phyloP scores from a whole-genome alignment of 1,140 invertebrate genomes.

The Drosophila oshimai region DNA sequence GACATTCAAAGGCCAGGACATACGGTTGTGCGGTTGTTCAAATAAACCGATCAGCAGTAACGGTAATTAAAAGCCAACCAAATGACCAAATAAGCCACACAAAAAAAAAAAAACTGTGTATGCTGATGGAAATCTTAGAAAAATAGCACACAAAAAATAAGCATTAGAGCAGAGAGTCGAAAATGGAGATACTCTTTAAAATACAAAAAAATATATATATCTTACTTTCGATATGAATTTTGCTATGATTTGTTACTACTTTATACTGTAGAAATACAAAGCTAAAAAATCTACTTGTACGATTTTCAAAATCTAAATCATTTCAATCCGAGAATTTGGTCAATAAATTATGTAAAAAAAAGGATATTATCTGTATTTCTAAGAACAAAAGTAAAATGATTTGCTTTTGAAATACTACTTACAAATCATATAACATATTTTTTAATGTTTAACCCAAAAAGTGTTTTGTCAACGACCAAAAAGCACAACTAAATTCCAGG shows the following conservation, averaged over 20 bases:
- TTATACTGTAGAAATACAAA: too few species aligned
- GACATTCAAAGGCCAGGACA: neutral
- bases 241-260: too few species aligned
- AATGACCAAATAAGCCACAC: conserved; percentile 71
- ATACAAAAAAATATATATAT: too few species aligned
- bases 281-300: too few species aligned
- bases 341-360: too few species aligned
- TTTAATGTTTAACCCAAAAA: neutral
- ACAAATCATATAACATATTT: too few species aligned
- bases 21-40: conserved; percentile 31
- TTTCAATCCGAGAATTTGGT: too few species aligned
- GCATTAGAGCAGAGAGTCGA: neutral
- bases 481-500: neutral
- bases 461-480: neutral
- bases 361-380: too few species aligned
- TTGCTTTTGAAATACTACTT: neutral
- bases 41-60: conserved; percentile 71
- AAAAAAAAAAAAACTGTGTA: conserved; percentile 26
- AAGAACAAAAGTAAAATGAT: neutral
- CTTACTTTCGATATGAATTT: too few species aligned
- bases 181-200: neutral
- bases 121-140: conserved; percentile 60
- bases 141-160: conserved; percentile 10
- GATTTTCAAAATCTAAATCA: too few species aligned
- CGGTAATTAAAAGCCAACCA: conserved; percentile 81